Evolutionary conservation across 2,797 vertebrate genomes (phyloP), one percentile per base, ranked within the genome.

Genomic region (Tokudaia tokunoshimensis): DNA sequence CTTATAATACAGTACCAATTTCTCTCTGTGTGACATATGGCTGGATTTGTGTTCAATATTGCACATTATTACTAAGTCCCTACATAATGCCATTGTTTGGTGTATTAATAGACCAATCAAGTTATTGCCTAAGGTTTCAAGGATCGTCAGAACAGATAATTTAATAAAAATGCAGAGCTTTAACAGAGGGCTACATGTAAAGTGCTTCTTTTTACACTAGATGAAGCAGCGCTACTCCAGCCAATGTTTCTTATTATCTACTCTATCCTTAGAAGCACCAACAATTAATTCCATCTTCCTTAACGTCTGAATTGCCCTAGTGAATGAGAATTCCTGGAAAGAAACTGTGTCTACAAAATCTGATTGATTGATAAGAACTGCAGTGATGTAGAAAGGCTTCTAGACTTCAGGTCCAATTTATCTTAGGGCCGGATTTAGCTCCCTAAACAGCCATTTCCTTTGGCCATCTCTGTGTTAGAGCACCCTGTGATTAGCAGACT

Each of bases 101-200:
- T 67, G 3, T 55, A 59, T 65, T 92, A 95, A 79, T 61, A 29
- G 44, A 90, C 61, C 61, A 86, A 24, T 82, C n/a, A 76, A 37
- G 22, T 67, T 94, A 94, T 61, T 41, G 34, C 31, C 10, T 50
- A 79, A 57, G 8, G 92, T 88, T 95, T 70, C 6, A 52, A 37
- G 7, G 34, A 95, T 61, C 22, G 92, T 88, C 55, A 88, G 65
- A 92, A 83, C 19, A 94, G 65, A 14, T n/a, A 81, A 81, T 92
- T 75, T 52, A 59, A 72, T 88, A 85, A 91, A 96, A 88, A 92
- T 76, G 14, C 41, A 83, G 50, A 83, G 19, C 17, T 92, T 94
- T 63, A 94, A 59, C 41, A 92, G 65, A 90, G 11, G 4, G 34
- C 29, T 65, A 88, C 61, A 55, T 74, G 34, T 67, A 63, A 72